Evolutionary conservation across 2,888 invertebrate species (phyloP), one percentile per base, ranked within the genome.

Genomic region (Drosophila falleni): DNA sequence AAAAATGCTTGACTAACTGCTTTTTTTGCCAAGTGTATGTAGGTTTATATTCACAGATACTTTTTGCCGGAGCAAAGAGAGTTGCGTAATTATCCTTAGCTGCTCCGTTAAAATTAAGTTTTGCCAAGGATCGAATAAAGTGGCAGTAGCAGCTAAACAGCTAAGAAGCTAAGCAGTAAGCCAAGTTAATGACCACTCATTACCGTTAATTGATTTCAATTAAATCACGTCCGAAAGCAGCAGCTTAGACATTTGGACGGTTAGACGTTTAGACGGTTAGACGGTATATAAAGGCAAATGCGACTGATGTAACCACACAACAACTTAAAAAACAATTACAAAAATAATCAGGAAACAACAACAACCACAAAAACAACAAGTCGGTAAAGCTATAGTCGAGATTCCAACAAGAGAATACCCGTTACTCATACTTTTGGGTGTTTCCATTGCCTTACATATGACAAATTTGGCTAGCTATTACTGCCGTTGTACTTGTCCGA

Each of bases 131-230:
- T 49, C 19, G 31, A 37, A 23, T 37, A 37, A 59, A 59, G 42
- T 29, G 19, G 44, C 46, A 55, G 46, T 23, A 16, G 44, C 54
- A 8, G 29, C 29, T 29, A 23, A 23, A 23, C 23, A 29, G 29
- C 29, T 16, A 33, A 47, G 51, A 13, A 35, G 50, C 68, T 68
- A 63, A 62, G 55, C 76, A 51, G 53, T 88, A 83, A 83, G 87
- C 84, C 70, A 64, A 64, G 87, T 91, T 92, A 92, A 92, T 92
- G 90, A 90, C 91, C 87, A 84, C 92, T 91, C 91, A 91, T 92
- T 92, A 91, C 83, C 86, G 91, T 91, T 92, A 92, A 92, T 92
- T 92, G 91, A 92, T 92, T 92, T 92, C 91, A 92, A 92, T 92
- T 92, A 92, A 92, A 91, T 91, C 91, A 90, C 87, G 83, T 91